A percentile compares a stretch with the other conserved stretches of the same genome.
These are phyloP conservation scores for Beroe forskalii DNA, from an alignment of 37 sponge, comb jelly and placozoan genomes.

Conservation along the genomic window DNA sequence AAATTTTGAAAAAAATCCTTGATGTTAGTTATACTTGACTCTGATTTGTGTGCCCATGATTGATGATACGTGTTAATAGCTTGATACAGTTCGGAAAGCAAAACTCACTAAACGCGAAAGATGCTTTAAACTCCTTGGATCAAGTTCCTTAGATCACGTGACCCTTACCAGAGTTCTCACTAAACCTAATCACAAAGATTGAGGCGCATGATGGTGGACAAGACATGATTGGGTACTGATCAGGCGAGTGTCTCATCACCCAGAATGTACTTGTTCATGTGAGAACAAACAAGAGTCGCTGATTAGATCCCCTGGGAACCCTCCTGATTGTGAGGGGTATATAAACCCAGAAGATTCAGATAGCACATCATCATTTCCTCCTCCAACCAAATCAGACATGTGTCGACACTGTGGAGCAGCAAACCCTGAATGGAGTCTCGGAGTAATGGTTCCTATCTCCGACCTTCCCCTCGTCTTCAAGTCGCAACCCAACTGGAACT, in stretches of 20 bases:
- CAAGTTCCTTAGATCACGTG: too few relatives aligned
- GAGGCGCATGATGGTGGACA: neutral
- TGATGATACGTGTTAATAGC: too few relatives aligned
- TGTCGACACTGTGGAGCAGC: neutral
- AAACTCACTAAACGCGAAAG: too few relatives aligned
- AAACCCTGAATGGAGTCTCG: neutral
- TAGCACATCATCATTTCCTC: neutral
- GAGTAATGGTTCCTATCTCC: neutral
- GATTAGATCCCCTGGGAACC: neutral
- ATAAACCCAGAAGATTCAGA: neutral
- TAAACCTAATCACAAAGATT: neutral
- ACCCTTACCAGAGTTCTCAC: too few relatives aligned
- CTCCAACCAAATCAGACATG: neutral
- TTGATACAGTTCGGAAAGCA: too few relatives aligned
- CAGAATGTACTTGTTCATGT: too few relatives aligned
- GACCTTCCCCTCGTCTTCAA: neutral
- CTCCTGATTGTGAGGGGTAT: neutral
- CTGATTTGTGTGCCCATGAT: too few relatives aligned
- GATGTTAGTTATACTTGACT: too few relatives aligned
- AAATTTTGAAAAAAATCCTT: too few relatives aligned
- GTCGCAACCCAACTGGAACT: neutral
- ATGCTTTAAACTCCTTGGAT: too few relatives aligned
- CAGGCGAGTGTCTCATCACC: neutral
- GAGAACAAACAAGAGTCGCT: neutral
- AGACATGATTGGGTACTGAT: neutral